These are phyloP conservation scores for Gymnarchus niloticus DNA, from an alignment of 2,113 vertebrate genomes.

Conservation along the genomic window DNA sequence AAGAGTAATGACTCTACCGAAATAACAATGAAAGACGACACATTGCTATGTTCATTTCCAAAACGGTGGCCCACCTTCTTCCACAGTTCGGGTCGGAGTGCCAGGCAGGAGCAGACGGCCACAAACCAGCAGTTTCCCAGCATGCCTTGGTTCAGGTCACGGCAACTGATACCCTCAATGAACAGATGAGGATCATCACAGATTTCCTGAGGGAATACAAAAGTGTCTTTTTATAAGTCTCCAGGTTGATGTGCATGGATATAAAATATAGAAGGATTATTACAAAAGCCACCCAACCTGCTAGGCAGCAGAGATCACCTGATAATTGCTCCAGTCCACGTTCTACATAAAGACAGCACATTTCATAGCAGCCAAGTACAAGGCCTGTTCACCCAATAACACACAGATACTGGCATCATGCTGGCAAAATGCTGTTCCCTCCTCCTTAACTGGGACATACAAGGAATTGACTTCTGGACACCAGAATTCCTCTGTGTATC, in stretches of 20 bases:
- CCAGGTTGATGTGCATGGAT: background rate
- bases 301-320: too few species aligned
- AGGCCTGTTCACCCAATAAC: too few species aligned
- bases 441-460: background rate
- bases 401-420: too few species aligned
- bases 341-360: too few species aligned
- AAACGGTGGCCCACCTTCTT: constrained; percentile 61
- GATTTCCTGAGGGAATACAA: constrained; percentile 66
- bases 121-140: constrained; percentile 90
- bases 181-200: constrained; percentile 70
- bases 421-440: too few species aligned
- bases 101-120: constrained; percentile 82
- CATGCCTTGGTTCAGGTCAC: constrained; percentile 79
- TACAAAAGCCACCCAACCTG: too few species aligned
- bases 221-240: background rate
- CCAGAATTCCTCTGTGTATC: background rate
- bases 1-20: too few species aligned
- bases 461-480: background rate
- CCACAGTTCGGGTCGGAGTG: constrained; percentile 76
- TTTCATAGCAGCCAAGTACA: too few species aligned
- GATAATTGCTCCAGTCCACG: too few species aligned
- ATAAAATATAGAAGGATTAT: too few species aligned
- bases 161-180: constrained; percentile 81
- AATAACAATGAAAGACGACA: too few species aligned
- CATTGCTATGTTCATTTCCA: background rate